phyloP scores from a whole-genome alignment of 2,797 vertebrate genomes.

The Gymnoscopelus braueri region DNA sequence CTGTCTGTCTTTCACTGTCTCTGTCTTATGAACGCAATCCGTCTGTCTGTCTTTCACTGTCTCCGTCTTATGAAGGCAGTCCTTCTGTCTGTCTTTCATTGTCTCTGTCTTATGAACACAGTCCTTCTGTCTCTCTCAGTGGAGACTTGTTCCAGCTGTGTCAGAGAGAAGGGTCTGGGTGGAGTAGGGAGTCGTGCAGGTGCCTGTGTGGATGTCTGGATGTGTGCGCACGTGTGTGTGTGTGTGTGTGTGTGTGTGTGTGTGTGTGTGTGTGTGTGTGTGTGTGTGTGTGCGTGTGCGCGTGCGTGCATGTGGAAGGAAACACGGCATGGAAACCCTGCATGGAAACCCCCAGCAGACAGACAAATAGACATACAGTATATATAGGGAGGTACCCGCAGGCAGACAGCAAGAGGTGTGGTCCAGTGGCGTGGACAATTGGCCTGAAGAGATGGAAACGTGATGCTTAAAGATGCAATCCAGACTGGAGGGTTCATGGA shows the following conservation, averaged over 20 bases:
- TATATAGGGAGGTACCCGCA: constrained; percentile 24
- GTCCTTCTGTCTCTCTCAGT: constrained; percentile 22
- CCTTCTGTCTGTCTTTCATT: constrained; percentile 19
- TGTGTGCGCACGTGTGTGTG: background rate
- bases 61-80: constrained; percentile 25
- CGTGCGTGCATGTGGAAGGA: constrained; percentile 25
- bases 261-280: constrained; percentile 39
- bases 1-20: constrained; percentile 10
- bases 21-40: constrained; percentile 25
- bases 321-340: constrained; percentile 10
- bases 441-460: constrained; percentile 43
- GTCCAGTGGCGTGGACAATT: constrained; percentile 16
- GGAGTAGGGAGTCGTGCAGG: background rate
- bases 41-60: constrained; percentile 20
- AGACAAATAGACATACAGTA: constrained; percentile 4
- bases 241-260: constrained; percentile 15
- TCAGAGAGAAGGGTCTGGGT: constrained; percentile 34
- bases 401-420: constrained; percentile 30
- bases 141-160: constrained; percentile 13
- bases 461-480: constrained; percentile 14
- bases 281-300: constrained; percentile 30
- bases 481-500: constrained; percentile 5
- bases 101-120: constrained; percentile 24
- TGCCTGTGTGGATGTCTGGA: background rate
- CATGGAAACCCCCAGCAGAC: constrained; percentile 56